Evolutionary conservation across 2,797 vertebrate genomes (phyloP).

Genomic region (Microctenopoma steveboyesi): DNA sequence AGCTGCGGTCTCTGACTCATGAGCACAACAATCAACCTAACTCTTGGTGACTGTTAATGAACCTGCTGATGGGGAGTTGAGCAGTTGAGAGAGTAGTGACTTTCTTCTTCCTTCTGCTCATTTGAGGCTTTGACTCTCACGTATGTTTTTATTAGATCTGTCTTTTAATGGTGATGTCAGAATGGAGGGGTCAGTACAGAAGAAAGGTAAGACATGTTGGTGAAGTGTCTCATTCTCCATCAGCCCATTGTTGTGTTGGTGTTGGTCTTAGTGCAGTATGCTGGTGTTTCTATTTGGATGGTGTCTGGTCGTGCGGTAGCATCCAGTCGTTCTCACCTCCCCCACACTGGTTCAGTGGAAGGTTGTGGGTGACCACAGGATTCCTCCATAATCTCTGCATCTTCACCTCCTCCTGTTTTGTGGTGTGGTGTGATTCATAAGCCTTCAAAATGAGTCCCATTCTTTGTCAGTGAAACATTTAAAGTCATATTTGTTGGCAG

Average conservation of each 20-base stretch:
- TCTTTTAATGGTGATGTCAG: constrained; percentile 77
- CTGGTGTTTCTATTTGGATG: neutral
- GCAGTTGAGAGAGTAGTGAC: too few relatives aligned
- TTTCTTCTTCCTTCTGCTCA: neutral
- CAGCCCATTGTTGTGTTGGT: neutral
- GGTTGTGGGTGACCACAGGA: neutral
- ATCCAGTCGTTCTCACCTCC: neutral
- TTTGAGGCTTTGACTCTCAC: neutral
- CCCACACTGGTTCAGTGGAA: constrained; percentile 10
- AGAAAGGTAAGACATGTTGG: constrained; percentile 66
- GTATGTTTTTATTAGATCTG: constrained; percentile 70
- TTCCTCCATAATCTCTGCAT: neutral
- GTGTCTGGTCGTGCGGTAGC: constrained; percentile 1
- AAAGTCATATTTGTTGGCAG: too few relatives aligned
- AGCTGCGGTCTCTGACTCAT: too few relatives aligned
- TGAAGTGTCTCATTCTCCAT: neutral
- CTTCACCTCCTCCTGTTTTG: neutral
- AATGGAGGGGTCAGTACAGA: constrained; percentile 63
- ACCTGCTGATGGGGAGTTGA: too few relatives aligned
- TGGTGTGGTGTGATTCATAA: neutral
- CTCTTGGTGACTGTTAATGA: too few relatives aligned
- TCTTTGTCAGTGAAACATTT: too few relatives aligned
- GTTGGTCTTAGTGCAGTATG: neutral
- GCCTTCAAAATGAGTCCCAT: neutral
- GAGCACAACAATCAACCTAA: too few relatives aligned